Evolutionary conservation across 2,888 invertebrate genomes (phyloP).

Genomic region (Caradrina kadenii): DNA sequence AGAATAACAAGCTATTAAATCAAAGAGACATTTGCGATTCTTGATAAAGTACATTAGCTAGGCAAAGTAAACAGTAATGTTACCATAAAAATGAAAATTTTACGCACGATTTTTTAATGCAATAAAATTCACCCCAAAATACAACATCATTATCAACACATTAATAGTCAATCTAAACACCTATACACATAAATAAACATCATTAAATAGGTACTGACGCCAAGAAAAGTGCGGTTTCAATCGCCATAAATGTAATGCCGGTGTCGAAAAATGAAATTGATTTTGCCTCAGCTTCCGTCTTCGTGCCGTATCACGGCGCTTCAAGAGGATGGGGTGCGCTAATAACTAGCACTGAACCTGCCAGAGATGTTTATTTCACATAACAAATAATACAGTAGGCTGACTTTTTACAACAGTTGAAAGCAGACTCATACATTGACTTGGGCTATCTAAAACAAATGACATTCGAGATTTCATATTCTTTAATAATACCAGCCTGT

Average conservation of each 20-base stretch:
- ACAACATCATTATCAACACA: constrained; percentile 48
- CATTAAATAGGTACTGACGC: constrained; percentile 59
- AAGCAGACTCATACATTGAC: neutral
- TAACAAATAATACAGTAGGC: constrained; percentile 8
- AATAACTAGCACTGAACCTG: constrained; percentile 87
- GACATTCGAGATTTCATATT: neutral
- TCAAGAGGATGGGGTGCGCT: constrained; percentile 88
- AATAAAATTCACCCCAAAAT: constrained; percentile 34
- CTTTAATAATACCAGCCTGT: too few species aligned
- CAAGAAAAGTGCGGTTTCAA: constrained; percentile 76
- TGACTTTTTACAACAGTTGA: neutral
- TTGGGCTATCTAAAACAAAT: neutral
- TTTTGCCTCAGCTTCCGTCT: constrained; percentile 85
- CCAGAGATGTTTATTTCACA: constrained; percentile 88
- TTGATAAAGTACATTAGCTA: neutral
- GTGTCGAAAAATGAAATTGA: constrained; percentile 90
- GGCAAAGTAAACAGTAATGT: neutral
- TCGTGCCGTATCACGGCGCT: constrained; percentile 88
- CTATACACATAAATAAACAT: constrained; percentile 62
- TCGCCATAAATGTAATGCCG: constrained; percentile 85
- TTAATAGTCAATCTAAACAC: constrained; percentile 56
- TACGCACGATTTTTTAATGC: neutral
- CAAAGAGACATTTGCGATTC: constrained; percentile 1
- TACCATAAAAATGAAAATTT: constrained; percentile 9
- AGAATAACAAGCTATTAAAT: constrained; percentile 4